These are phyloP conservation scores for Manacus vitellinus DNA, from an alignment of 2,113 vertebrate genomes.

Conservation along the genomic window DNA sequence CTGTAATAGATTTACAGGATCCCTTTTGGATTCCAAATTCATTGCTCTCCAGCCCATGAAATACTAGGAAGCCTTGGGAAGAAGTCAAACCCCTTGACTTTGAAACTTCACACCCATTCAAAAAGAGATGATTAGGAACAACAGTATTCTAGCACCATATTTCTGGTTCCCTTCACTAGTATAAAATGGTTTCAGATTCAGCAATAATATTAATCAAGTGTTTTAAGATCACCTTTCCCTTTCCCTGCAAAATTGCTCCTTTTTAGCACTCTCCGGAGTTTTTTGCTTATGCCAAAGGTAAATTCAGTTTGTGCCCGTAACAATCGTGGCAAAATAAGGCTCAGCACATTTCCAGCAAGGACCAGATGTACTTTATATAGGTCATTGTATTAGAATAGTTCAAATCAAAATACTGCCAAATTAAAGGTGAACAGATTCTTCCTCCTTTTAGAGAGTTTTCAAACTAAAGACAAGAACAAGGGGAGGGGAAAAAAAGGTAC, in stretches of 20 bases:
- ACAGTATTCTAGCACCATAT: background rate
- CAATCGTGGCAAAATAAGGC: background rate
- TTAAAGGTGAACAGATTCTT: background rate
- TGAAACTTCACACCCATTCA: background rate
- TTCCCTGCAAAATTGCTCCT: background rate
- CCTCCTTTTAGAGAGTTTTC: background rate
- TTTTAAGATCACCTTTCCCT: slow-evolving; percentile 24
- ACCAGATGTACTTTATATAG: slow-evolving; percentile 4
- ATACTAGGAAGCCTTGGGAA: background rate
- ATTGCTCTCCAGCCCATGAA: background rate
- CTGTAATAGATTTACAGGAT: background rate
- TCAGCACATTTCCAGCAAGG: background rate
- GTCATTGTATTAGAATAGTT: background rate
- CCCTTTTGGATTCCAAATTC: background rate
- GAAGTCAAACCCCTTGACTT: slow-evolving; percentile 3
- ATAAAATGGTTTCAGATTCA: slow-evolving; percentile 18
- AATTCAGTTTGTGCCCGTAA: background rate
- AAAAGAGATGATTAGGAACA: slow-evolving; percentile 10
- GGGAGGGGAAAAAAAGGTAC: background rate
- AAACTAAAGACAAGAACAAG: background rate
- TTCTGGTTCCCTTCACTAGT: slow-evolving; percentile 13
- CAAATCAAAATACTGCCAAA: background rate
- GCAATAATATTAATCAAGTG: slow-evolving; percentile 4
- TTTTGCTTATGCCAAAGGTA: slow-evolving; percentile 27
- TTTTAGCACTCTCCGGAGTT: slow-evolving; percentile 10